These are phyloP conservation scores for Cheilosia urbana DNA, from an alignment of 2,888 invertebrate genomes.

Conservation along the genomic window DNA sequence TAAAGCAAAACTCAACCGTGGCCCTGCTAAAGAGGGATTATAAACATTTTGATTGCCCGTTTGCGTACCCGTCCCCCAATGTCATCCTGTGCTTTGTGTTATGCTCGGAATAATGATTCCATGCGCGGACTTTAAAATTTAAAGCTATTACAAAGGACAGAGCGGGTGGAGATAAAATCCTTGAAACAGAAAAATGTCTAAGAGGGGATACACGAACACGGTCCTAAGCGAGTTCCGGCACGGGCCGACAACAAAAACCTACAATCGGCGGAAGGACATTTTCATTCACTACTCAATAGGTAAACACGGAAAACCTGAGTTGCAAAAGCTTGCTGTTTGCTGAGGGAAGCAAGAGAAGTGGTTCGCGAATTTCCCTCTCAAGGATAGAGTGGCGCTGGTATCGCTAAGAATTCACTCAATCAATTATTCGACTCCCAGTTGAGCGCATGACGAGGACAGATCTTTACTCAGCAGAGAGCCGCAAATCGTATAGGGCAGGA, in stretches of 20 bases:
- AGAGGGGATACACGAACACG: constrained; percentile 6
- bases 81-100: neutral
- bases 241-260: constrained; percentile 21
- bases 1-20: constrained; percentile 36
- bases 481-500: neutral
- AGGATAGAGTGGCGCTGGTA: constrained; percentile 11
- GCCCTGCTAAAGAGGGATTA: constrained; percentile 56
- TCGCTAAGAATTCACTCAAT: constrained; percentile 48
- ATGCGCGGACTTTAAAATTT: constrained; percentile 39
- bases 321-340: constrained; percentile 33
- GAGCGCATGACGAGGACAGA: neutral
- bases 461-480: constrained; percentile 62
- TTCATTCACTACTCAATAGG: neutral
- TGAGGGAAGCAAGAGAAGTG: neutral
- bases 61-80: constrained; percentile 2
- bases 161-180: neutral
- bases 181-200: constrained; percentile 17
- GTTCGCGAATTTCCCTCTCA: constrained; percentile 15
- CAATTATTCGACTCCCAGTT: neutral
- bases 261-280: constrained; percentile 21
- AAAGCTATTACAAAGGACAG: constrained; percentile 7
- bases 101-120: constrained; percentile 22
- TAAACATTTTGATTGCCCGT: constrained; percentile 36
- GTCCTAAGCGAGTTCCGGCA: constrained; percentile 21
- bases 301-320: constrained; percentile 41